Evolutionary conservation across 2,888 invertebrate genomes (phyloP), one percentile per base, ranked within the genome.

Genomic region (Camptogramma bilineatum): DNA sequence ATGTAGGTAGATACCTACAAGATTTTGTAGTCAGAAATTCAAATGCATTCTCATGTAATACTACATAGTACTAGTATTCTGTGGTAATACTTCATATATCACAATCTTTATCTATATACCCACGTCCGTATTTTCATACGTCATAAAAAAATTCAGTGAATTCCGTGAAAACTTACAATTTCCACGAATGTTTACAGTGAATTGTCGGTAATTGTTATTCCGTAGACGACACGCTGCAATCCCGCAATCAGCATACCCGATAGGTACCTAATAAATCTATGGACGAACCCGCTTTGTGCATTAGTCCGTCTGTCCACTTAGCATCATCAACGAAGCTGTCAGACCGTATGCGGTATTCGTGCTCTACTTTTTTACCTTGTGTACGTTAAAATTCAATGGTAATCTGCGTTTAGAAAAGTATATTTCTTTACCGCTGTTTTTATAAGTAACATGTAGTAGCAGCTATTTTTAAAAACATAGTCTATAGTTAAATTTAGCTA

Each of bases 201-300:
- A 60, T 57, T 64, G 53, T 65, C 50, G 62, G 63, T 39, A 63
- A 80, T 84, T 82, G 78, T 80, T 81, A 83, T 82, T 82, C 80
- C 64, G 67, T 68, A 64, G 70, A 64, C 73, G 66, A 65, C 69
- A 68, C 53, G 67, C 73, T 74, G 76, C 81, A 83, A 83, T 83
- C 82, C 78, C 82, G 77, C 84, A 86, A 85, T 86, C 84, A 83
- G 80, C 81, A 78, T 79, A 76, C 75, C 75, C 74, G 24, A 55
- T 64, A 31, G 60, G 53, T 57, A n/a, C n/a, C n/a, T n/a, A 53
- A 31, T 56, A 61, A 61, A 65, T 64, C 55, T 56, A 50, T 48
- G 68, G 73, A 74, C 75, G 58, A 58, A 69, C 68, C 71, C 77
- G 81, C 85, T 85, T 85, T 86, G 84, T 82, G 82, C 81, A 85